Conservation (phyloP, 2,113 vertebrate species). For the Melospiza georgiana region DNA sequence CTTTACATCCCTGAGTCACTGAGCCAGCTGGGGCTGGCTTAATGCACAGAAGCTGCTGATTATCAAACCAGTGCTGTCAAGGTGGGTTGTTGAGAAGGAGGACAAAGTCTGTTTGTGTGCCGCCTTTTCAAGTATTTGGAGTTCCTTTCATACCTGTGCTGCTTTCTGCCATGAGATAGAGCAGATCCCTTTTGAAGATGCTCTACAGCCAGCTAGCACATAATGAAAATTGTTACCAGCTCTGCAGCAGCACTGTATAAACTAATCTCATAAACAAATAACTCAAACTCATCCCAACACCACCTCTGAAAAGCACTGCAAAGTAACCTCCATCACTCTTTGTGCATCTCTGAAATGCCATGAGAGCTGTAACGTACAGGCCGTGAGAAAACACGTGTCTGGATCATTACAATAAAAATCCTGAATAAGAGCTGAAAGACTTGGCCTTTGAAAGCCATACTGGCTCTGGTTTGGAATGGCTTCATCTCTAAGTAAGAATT, state of each 20-base stretch:
- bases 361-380: neutral
- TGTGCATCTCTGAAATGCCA: neutral
- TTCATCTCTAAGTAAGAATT: slow-evolving; percentile 21
- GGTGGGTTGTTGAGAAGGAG: neutral
- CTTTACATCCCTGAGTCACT: neutral
- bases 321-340: neutral
- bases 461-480: neutral
- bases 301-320: neutral
- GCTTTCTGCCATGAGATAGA: neutral
- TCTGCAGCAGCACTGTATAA: neutral
- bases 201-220: neutral
- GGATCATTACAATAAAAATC: neutral
- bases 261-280: neutral
- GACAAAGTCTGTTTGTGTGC: neutral
- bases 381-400: neutral
- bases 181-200: neutral
- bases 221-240: slow-evolving; percentile 20
- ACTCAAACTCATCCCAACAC: neutral
- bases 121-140: neutral
- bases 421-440: neutral
- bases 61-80: neutral
- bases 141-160: slow-evolving; percentile 8
- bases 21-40: neutral
- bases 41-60: neutral
- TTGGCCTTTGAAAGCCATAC: neutral